Percentiles rank a stretch among this genome's conserved stretches.
These are phyloP conservation scores for Tenualosa ilisha DNA, from an alignment of 2,797 vertebrate species.

Conservation along the genomic window DNA sequence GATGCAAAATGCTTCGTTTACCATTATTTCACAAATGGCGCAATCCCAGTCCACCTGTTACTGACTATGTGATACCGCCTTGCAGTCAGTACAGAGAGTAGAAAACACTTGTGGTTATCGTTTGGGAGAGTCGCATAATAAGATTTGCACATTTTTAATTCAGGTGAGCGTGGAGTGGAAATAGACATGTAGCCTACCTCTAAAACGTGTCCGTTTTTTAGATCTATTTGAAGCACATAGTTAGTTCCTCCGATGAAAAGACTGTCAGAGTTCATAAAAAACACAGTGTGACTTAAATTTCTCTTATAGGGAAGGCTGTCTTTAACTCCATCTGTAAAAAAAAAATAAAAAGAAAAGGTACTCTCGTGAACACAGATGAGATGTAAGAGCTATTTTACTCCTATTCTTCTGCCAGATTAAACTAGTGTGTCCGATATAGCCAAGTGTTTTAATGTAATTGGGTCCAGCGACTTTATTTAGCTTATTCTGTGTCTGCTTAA, in stretches of 20 bases:
- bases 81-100: neutral
- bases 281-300: conserved; percentile 61
- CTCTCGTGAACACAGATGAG: neutral
- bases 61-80: no score
- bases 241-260: conserved; percentile 67
- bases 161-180: neutral
- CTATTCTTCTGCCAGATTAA: neutral
- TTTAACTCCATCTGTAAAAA: neutral
- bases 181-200: conserved; percentile 59
- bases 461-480: neutral
- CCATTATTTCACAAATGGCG: no score
- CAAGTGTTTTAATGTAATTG: neutral
- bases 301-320: conserved; percentile 41
- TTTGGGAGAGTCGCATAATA: neutral
- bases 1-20: no score
- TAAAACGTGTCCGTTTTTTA: conserved; percentile 39
- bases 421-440: neutral
- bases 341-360: neutral
- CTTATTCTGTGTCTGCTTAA: neutral
- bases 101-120: neutral
- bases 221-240: conserved; percentile 59
- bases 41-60: no score
- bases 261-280: conserved; percentile 56
- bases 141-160: neutral
- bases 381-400: neutral